phyloP scores from a whole-genome alignment of 2,797 vertebrate genomes.

The Thripadectes ignobilis region DNA sequence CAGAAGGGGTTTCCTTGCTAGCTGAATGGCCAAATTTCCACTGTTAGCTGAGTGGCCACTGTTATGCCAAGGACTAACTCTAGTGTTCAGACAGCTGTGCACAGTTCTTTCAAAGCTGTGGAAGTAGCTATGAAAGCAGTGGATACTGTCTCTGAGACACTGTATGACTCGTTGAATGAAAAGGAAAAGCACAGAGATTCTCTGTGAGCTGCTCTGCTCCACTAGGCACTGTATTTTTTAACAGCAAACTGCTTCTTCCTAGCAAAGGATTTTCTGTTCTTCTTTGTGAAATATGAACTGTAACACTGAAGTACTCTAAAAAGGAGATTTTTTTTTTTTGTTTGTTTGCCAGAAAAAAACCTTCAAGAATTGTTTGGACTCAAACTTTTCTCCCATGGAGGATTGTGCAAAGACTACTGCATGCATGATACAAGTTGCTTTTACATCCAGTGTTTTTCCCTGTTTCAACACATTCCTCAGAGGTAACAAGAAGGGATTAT shows the following conservation, averaged over 20 bases:
- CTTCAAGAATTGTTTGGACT: background rate
- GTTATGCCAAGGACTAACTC: background rate
- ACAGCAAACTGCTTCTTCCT: background rate
- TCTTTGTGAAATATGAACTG: background rate
- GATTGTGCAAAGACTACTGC: background rate
- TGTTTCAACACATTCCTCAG: background rate
- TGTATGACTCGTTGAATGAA: background rate
- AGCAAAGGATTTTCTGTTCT: background rate
- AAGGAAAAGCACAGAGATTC: background rate
- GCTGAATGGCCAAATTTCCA: background rate
- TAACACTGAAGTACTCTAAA: background rate
- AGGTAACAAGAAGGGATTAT: background rate
- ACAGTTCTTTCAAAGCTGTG: background rate
- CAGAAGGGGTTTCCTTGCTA: background rate
- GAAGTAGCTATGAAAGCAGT: background rate
- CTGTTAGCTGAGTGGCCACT: background rate
- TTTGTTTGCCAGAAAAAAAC: background rate
- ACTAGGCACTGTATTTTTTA: background rate
- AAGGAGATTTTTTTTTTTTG: background rate
- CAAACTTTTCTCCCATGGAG: background rate
- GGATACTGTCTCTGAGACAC: background rate
- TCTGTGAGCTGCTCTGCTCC: background rate
- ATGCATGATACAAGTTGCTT: background rate
- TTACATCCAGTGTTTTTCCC: background rate
- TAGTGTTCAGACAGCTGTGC: background rate